Evolutionary conservation across 35 echinoderm and acorn worm genomes (phyloP), one percentile per base, ranked within the genome.

Genomic region (Amphiura filiformis): DNA sequence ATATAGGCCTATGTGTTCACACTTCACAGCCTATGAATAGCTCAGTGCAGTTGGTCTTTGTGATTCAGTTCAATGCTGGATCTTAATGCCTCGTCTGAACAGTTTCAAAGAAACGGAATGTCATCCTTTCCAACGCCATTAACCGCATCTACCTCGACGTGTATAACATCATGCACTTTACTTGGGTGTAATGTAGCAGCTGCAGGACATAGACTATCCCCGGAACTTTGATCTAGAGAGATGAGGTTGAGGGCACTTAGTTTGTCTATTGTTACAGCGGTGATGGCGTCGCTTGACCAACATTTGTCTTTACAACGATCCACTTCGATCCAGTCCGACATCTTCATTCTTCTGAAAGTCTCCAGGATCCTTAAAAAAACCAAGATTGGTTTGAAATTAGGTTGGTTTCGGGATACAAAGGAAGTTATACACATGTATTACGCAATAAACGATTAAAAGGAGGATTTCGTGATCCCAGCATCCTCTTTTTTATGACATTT

Each of bases 291-390:
- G 84, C 65, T 37, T 23, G 86, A 84, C 31, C 64, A 42, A 40
- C 86, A 84, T n/a, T 39, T 23, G 31, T 93, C 80, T 37, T 79
- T 83, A 32, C 70, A 37, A 12, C 65, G 32, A 28, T 93, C 64
- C 31, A 88, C 84, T 64, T 91, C 90, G 33, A 91, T 91, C 90
- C 90, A 91, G 31, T 70, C 17, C 0, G 83, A 42, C 23, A 23
- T 81, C 76, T 81, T 91, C 90, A 91, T 91, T 0, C 90, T 75
- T 7, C 61, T 40, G 36, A 86, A 80, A 0, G 56, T 91, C 70
- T 91, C 78, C 49, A 86, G 35, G 61, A 91, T 78, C 78, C 90
- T 91, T 65, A 11, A 79, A 86, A 23, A 78, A 77, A 52, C 18
- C n/a, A 78, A 39, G 38, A 65, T n/a, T n/a, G n/a, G n/a, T n/a